Conservation (phyloP, 2,888 invertebrate species). For the Tipula unca region DNA sequence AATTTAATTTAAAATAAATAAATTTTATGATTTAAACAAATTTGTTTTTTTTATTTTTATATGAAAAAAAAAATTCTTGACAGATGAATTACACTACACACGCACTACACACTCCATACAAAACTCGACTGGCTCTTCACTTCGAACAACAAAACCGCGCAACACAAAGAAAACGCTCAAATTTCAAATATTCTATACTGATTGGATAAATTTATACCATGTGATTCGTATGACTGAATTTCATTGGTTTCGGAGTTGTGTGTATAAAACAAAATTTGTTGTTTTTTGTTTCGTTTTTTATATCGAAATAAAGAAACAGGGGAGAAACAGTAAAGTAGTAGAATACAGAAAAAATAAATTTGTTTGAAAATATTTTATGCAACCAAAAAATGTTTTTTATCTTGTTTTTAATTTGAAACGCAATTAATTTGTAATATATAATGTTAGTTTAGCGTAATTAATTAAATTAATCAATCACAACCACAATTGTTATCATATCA, state of each 20-base stretch:
- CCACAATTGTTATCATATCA: neutral
- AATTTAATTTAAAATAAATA: neutral
- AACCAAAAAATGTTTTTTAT: neutral
- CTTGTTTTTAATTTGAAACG: neutral
- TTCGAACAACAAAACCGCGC: conserved; percentile 17
- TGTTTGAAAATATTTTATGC: neutral
- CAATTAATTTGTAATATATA: neutral
- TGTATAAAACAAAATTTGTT: neutral
- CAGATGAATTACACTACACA: conserved; percentile 22
- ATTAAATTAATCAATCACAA: neutral
- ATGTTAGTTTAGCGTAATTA: neutral
- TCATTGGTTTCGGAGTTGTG: conserved; percentile 23
- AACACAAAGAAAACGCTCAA: conserved; percentile 19
- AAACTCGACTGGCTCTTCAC: conserved; percentile 22
- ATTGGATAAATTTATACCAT: conserved; percentile 16
- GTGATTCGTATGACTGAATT: conserved; percentile 20
- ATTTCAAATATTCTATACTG: neutral
- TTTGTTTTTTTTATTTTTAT: neutral
- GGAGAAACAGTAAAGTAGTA: conserved; percentile 1
- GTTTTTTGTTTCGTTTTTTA: conserved; percentile 16
- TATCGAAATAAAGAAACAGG: neutral
- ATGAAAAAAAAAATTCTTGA: neutral
- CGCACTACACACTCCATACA: conserved; percentile 25
- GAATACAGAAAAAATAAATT: neutral
- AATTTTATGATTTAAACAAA: neutral